Evolutionary conservation across 2,113 vertebrate genomes (phyloP), one percentile per base, ranked within the genome.

Genomic region (Genyomyrus donnyi): DNA sequence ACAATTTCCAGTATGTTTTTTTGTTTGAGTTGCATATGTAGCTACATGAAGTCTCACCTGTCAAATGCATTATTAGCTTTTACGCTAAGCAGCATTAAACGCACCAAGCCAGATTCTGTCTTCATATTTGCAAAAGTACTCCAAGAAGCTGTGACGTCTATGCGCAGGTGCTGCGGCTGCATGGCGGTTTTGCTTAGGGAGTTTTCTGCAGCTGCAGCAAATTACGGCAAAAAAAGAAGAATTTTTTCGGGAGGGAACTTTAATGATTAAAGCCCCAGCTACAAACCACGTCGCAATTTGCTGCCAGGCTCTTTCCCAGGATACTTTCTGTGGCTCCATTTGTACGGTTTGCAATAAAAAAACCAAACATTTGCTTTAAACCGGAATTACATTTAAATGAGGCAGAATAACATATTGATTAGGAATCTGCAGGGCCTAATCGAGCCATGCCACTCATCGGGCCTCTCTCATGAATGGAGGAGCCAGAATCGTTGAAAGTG

Each of bases 381-480:
- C 2, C 27, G 10, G 85, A 87, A 87, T 87, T 87, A 87, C 27
- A 87, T 87, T 87, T 53, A 87, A 87, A 53, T 35, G 27, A 87
- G 27, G 27, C 24, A n/a, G 27, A 87, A 87, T 87, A 52, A 87
- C 49, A 31, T 87, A 87, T 87, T 31, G 85, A 87, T 87, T 87
- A 9, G n/a, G 85, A 17, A 87, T 53, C 83, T 49, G 10, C n/a
- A 19, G 49, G 46, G 49, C 11, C n/a, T 87, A 53, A 31, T 27
- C 3, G 49, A 87, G 46, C 24, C n/a, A 53, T 50, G 46, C 5
- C 24, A 13, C 48, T 17, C 6, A 0, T 7, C 17, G 6, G 11
- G n/a, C 5, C 48, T 87, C n/a, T 53, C 49, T 31, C 11, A 13
- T 27, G 53, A 52, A 35, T 9, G 45, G 7, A 48, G 24, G 46